Conservation (phyloP, 30 jellyfish, hydroid and myxozoan genomes). For the Hydractinia symbiolongicarpus region DNA sequence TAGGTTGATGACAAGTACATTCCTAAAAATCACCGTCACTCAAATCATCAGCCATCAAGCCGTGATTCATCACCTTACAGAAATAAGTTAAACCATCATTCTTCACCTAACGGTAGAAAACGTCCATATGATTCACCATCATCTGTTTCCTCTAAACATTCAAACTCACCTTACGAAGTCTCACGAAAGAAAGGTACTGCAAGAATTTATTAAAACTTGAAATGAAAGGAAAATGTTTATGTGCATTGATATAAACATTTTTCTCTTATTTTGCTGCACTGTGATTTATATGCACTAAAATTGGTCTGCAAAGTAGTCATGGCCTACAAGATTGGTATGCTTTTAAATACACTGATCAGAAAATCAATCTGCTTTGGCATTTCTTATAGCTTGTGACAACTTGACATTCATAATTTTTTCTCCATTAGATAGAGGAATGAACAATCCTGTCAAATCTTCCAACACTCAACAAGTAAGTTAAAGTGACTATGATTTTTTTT, state of each 20-base stretch:
- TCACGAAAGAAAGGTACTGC: constrained; percentile 14
- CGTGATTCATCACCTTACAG: constrained; percentile 33
- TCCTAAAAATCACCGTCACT: constrained; percentile 3
- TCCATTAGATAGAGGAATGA: no score
- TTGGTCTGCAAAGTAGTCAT: no score
- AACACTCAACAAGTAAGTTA: no score
- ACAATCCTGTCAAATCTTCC: no score
- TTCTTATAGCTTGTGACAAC: no score
- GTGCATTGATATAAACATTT: background rate
- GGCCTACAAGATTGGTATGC: no score
- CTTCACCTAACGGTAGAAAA: constrained; percentile 31
- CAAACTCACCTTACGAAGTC: constrained; percentile 24
- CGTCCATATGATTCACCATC: constrained; percentile 22
- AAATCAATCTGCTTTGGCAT: no score
- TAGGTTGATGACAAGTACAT: constrained; percentile 29
- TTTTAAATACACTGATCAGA: no score
- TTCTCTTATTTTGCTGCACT: no score
- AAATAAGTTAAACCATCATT: background rate
- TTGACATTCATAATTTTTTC: no score
- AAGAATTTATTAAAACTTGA: background rate
- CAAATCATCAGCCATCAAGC: constrained; percentile 8
- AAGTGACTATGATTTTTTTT: no score
- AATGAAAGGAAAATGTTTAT: background rate
- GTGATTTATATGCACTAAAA: no score
- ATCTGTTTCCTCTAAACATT: background rate